phyloP scores from a whole-genome alignment of 2,888 invertebrate genomes.

The Deroplatys truncata region DNA sequence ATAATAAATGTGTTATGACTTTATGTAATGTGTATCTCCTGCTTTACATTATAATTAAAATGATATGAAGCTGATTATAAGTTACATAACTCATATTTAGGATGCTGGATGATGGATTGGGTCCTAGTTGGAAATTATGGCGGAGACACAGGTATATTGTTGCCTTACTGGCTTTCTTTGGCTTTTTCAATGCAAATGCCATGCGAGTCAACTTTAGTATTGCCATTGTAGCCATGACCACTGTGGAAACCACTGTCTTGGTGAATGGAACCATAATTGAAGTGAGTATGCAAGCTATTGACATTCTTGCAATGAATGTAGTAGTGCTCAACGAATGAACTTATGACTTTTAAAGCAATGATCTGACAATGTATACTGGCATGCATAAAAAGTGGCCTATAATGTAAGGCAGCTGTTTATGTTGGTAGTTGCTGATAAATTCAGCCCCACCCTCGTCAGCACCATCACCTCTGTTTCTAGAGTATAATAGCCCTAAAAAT shows the following conservation, averaged over 20 bases:
- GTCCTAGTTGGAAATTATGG: constrained; percentile 65
- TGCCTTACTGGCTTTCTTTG: constrained; percentile 72
- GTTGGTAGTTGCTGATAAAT: too few species aligned
- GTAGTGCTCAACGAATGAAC: not conserved
- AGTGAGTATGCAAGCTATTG: not conserved
- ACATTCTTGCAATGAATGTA: not conserved
- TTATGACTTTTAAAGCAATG: too few species aligned
- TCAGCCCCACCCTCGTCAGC: too few species aligned
- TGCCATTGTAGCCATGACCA: constrained; percentile 90
- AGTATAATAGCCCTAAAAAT: too few species aligned
- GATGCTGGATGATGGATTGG: not conserved
- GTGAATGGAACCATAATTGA: constrained; percentile 58
- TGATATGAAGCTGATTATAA: too few species aligned
- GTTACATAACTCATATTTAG: not conserved
- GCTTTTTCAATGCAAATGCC: constrained; percentile 80
- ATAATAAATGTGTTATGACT: too few species aligned
- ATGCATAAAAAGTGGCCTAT: not conserved
- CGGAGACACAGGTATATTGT: constrained; percentile 69
- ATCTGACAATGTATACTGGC: too few species aligned
- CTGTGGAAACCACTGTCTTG: constrained; percentile 56
- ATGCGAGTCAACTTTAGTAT: constrained; percentile 85
- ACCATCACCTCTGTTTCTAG: too few species aligned
- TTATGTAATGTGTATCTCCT: too few species aligned
- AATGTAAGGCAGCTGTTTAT: too few species aligned
- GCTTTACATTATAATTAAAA: too few species aligned